A percentile compares a stretch with the other conserved stretches of the same genome.
phyloP scores from a whole-genome alignment of 35 echinoderm and acorn worm species.

The Heliocidaris tuberculata region DNA sequence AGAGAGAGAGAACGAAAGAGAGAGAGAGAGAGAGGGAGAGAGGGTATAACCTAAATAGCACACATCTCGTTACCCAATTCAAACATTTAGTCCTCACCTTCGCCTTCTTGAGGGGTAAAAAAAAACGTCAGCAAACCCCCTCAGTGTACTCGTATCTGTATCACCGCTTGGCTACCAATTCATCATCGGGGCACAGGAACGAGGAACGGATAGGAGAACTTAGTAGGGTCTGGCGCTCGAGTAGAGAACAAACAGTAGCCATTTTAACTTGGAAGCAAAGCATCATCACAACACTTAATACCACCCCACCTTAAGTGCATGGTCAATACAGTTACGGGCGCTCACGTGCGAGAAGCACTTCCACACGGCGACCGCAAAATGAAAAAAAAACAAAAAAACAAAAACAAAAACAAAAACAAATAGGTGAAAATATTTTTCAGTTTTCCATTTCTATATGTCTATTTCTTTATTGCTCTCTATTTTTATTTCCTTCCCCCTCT shows the following conservation, averaged over 20 bases:
- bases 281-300: not conserved
- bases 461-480: not conserved
- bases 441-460: not conserved
- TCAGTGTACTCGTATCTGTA: not conserved
- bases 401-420: too few species aligned
- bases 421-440: not conserved
- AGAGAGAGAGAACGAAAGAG: not conserved
- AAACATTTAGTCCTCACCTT: not conserved
- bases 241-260: not conserved
- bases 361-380: not conserved
- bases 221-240: not conserved
- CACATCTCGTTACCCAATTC: not conserved
- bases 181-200: not conserved
- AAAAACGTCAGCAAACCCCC: not conserved
- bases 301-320: not conserved
- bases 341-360: not conserved
- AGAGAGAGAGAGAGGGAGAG: not conserved
- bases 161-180: not conserved
- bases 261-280: not conserved
- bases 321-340: not conserved
- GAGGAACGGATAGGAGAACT: not conserved
- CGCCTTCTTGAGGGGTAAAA: not conserved
- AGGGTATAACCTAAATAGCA: not conserved
- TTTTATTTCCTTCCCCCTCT: not conserved
- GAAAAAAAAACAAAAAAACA: too few species aligned